Evolutionary conservation across 1,140 invertebrate species (phyloP).

Genomic region (Pogonus chalceus): DNA sequence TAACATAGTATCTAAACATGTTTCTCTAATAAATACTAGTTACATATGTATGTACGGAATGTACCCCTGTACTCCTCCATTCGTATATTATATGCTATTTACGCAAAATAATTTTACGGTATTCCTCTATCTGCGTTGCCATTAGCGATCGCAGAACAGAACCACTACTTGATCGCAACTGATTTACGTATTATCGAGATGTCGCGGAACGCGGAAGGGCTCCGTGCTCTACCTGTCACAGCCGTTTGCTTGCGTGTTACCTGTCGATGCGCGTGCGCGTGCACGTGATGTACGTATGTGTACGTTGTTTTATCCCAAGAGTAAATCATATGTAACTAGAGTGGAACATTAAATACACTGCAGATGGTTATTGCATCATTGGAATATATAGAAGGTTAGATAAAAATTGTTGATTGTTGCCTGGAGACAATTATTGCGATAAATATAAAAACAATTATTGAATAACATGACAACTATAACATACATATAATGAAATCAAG

Average conservation of each 20-base stretch:
- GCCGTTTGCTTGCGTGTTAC: slow-evolving; percentile 2
- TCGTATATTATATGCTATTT: too few relatives aligned
- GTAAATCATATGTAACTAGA: not conserved
- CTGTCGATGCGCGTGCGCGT: too few relatives aligned
- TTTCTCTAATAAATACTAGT: too few relatives aligned
- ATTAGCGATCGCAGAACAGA: not conserved
- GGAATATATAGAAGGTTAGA: not conserved
- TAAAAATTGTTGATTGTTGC: not conserved
- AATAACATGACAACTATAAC: too few relatives aligned
- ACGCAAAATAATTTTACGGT: too few relatives aligned
- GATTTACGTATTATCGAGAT: slow-evolving; percentile 7
- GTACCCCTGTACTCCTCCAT: too few relatives aligned
- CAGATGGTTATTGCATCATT: not conserved
- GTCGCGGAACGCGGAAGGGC: slow-evolving; percentile 4
- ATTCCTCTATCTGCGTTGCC: not conserved
- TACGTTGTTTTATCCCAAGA: not conserved
- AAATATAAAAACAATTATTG: too few relatives aligned
- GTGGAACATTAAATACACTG: not conserved
- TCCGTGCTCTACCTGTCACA: slow-evolving; percentile 5
- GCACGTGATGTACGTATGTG: not conserved
- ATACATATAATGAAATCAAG: too few relatives aligned
- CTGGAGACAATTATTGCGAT: too few relatives aligned
- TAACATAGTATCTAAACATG: too few relatives aligned
- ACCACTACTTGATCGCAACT: not conserved
- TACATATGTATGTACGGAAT: too few relatives aligned